phyloP scores from a whole-genome alignment of 2,888 invertebrate genomes.

The Sphinx pinastri region DNA sequence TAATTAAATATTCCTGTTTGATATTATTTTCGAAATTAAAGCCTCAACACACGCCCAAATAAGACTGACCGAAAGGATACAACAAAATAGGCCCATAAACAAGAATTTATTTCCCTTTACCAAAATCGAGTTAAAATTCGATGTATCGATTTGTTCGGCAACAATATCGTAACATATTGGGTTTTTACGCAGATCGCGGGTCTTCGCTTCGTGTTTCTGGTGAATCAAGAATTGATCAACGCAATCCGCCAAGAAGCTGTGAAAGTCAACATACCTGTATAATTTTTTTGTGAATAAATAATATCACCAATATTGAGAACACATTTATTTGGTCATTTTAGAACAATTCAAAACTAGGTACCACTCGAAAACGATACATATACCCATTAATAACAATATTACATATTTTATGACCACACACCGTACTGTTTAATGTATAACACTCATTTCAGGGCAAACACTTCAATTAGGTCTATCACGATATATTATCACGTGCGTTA shows the following conservation, averaged over 20 bases:
- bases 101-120: too few species aligned
- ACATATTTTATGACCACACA: slow-evolving; percentile 46
- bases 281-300: slow-evolving; percentile 49
- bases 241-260: slow-evolving; percentile 95
- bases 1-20: too few species aligned
- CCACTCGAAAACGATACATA: slow-evolving; percentile 74
- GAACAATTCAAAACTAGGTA: slow-evolving; percentile 75
- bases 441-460: slow-evolving; percentile 44
- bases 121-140: too few species aligned
- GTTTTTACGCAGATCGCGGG: slow-evolving; percentile 88
- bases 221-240: slow-evolving; percentile 95
- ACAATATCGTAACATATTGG: not conserved
- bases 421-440: slow-evolving; percentile 43
- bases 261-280: slow-evolving; percentile 86
- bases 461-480: slow-evolving; percentile 65
- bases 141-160: not conserved
- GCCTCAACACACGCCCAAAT: too few species aligned
- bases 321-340: slow-evolving; percentile 83
- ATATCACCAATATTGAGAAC: slow-evolving; percentile 70
- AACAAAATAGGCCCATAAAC: too few species aligned
- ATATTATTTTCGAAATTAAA: too few species aligned
- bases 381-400: slow-evolving; percentile 55
- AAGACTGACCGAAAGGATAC: too few species aligned
- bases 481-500: slow-evolving; percentile 80
- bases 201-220: slow-evolving; percentile 95